Base-by-base conservation (phyloP, 2,888 invertebrate species). In the Thera britannica region DNA sequence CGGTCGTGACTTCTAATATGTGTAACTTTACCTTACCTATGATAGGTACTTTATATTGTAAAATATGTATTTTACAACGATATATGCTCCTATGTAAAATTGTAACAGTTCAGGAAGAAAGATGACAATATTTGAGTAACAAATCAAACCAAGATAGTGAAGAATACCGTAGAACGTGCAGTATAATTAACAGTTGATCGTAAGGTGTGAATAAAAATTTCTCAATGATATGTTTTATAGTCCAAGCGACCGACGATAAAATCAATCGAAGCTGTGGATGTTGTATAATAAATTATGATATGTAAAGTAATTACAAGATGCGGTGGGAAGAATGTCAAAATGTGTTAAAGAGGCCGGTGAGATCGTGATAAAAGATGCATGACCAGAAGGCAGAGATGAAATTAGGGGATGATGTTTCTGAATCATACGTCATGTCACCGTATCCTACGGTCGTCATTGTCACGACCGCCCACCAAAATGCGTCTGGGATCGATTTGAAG, bases 391-490 rank as follows among this genome's bases (percentile, higher is more conserved):
- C 87, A 85, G 81, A 87, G 77, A 89, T 90, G 88, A 90, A 87
- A 85, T 81, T 87, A 85, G 87, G 85, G 67, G 85, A 83, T 90
- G 90, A 89, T 86, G 85, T 90, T 88, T 84, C 87, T 88, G 88
- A 87, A 94, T 95, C 97, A 96, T 97, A 97, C 98, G 98, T 98
- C 99, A 99, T 99, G 96, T 99, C 99, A 96, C 99, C 99, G 96
- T 99, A 99, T 95, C 99, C 99, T 95, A 99, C 99, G 95, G 99
- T 99, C 95, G 98, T 98, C 98, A 98, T 98, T 95, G 98, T 99
- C 95, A 99, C 99, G 95, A 99, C 98, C 95, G 98, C 98, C 99
- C 99, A 99, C 99, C 99, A 99, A 97, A 99, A 99, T 95, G 99
- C 99, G 96, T 99, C 99, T 94, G 99, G 99, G 96, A 99, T 99